A percentile compares a stretch with the other conserved stretches of the same genome.
Conservation (phyloP, 2,888 invertebrate species). For the Argynnis bischoffii region DNA sequence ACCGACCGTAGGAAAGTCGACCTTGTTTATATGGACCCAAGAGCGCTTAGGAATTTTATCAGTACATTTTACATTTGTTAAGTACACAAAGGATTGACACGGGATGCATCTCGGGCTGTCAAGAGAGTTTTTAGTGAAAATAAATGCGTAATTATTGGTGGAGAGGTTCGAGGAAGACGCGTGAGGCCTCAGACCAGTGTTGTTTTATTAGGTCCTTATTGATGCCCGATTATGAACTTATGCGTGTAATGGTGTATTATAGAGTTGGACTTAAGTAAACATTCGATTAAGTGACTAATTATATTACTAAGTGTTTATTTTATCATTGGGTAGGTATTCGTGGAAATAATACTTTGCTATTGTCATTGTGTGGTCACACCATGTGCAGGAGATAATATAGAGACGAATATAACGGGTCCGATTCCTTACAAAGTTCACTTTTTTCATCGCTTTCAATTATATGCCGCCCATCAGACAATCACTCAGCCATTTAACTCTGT, state of each 20-base stretch:
- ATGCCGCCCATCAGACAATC: no score
- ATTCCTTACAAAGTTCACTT: no score
- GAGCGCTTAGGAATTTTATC: constrained; percentile 21
- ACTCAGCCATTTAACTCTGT: no score
- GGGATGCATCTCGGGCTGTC: constrained; percentile 73
- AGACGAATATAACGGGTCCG: no score
- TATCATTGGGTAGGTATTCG: not conserved
- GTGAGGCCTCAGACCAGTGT: constrained; percentile 59
- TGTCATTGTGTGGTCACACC: no score
- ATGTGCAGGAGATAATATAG: no score
- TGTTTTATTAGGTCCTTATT: constrained; percentile 61
- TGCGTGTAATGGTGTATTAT: constrained; percentile 31
- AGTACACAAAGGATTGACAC: constrained; percentile 67
- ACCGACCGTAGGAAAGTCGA: constrained; percentile 41
- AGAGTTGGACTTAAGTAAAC: constrained; percentile 16
- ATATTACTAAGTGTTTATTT: constrained; percentile 13
- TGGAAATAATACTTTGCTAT: no score
- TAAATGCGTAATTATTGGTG: constrained; percentile 74
- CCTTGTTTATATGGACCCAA: constrained; percentile 42
- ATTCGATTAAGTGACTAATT: constrained; percentile 15
- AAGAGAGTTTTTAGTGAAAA: constrained; percentile 73
- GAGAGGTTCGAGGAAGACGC: constrained; percentile 61
- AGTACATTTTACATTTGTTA: constrained; percentile 44
- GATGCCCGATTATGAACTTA: constrained; percentile 41
- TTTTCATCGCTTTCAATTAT: no score